Evolutionary conservation across 2,888 invertebrate species (phyloP), one percentile per base, ranked within the genome.

Genomic region (Apamea crenata): DNA sequence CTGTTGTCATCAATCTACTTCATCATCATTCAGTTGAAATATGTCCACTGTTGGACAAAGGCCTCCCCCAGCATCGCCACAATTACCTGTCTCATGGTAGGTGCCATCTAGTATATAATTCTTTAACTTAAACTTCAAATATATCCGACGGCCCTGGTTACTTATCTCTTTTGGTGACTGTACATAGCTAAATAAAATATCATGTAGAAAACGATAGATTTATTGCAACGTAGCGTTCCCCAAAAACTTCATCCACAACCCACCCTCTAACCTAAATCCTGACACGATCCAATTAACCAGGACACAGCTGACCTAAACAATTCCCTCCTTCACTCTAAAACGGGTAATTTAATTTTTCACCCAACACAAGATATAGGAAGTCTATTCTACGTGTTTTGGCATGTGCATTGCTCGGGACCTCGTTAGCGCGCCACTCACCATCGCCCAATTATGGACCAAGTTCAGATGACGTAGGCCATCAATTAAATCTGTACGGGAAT

Each of bases 391-490:
- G 93, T 95, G 94, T 95, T 95, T 95, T 95, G 95, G 95, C 94
- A 94, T 94, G 91, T 92, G 92, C 91, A 78, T 63, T 71, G 74
- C 65, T 74, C 88, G 88, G 90, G 90, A 89, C 91, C 95, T 96
- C 95, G 95, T 96, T 96, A 96, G 94, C 91, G 93, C 87, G 87
- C 91, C 92, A 94, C 95, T 95, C 91, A 91, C 90, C 89, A 91
- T 87, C 90, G 92, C 92, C 94, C 94, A 95, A 96, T 96, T 96
- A 95, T 94, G 91, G 91, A 93, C 92, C 94, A 93, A 94, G 91
- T 93, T 94, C 92, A 92, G 92, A 90, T 92, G 92, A 92, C 92
- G 91, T 90, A 90, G 92, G 90, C 92, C 93, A 92, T 93, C 94
- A 94, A 94, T 95, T 95, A 95, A 94, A 92, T 93, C 88, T 89